Percentiles rank a stretch among this genome's conserved stretches.
Conservation (phyloP, 2,888 invertebrate species). For the Acrobasis suavella region DNA sequence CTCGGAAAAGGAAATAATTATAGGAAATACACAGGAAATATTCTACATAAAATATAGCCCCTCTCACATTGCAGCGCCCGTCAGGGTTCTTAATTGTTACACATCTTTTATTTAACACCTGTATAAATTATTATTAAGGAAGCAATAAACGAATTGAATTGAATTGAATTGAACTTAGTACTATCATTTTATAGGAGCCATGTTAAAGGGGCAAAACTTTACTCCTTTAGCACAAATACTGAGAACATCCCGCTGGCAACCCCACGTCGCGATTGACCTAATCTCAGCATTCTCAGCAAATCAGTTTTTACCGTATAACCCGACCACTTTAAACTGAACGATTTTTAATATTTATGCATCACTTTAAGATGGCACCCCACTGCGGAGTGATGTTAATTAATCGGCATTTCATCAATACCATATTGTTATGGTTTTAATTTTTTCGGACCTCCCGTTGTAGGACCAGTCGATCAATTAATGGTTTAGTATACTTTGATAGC, state of each 20-base stretch:
- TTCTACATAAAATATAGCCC: too few relatives aligned
- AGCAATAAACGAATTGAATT: too few relatives aligned
- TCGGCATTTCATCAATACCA: conserved; percentile 66
- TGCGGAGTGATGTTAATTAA: conserved; percentile 67
- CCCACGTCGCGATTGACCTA: conserved; percentile 54
- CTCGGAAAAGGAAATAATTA: too few relatives aligned
- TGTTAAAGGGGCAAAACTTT: background rate
- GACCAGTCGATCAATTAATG: conserved; percentile 11
- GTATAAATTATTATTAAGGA: too few relatives aligned
- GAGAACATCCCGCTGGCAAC: conserved; percentile 61
- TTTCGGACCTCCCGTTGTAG: conserved; percentile 40
- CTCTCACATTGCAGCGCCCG: too few relatives aligned
- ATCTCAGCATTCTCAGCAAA: conserved; percentile 55
- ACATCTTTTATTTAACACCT: too few relatives aligned
- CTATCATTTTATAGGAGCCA: too few relatives aligned
- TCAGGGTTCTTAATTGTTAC: too few relatives aligned
- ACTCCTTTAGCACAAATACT: conserved; percentile 32
- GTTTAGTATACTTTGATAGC: conserved; percentile 15
- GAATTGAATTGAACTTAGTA: too few relatives aligned
- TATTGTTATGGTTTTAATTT: conserved; percentile 58
- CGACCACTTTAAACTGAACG: conserved; percentile 59
- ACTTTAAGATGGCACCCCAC: conserved; percentile 60
- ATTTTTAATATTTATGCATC: conserved; percentile 72
- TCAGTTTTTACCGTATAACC: conserved; percentile 64
- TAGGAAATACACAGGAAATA: too few relatives aligned